These are phyloP conservation scores for Corythaixoides concolor DNA, from an alignment of 2,113 vertebrate species.

Conservation along the genomic window DNA sequence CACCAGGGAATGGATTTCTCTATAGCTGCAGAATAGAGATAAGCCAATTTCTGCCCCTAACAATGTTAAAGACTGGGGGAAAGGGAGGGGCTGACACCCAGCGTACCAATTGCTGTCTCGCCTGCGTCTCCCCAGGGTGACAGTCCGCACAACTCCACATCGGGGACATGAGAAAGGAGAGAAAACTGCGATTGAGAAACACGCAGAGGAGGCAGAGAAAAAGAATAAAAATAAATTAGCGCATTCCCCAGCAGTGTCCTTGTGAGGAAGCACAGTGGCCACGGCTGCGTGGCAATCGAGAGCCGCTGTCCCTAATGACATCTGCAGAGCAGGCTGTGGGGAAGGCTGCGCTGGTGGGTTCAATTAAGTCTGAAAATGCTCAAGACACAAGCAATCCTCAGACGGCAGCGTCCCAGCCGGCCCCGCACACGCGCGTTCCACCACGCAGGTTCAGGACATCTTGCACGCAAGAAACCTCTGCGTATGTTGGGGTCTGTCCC, in stretches of 20 bases:
- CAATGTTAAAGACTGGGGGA: not conserved
- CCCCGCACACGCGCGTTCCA: not conserved
- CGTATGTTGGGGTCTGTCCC: not conserved
- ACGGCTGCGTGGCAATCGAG: not conserved
- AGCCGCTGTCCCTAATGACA: not conserved
- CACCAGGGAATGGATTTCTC: not conserved
- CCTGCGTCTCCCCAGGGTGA: not conserved
- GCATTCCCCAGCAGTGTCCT: not conserved
- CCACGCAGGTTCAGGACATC: not conserved
- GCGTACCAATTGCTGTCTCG: not conserved
- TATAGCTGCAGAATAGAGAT: constrained; percentile 35
- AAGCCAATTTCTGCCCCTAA: constrained; percentile 21
- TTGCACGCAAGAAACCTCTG: accelerated
- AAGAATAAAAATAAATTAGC: not conserved
- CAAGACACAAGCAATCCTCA: not conserved
- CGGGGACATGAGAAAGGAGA: not conserved
- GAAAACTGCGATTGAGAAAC: not conserved
- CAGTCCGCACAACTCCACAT: not conserved
- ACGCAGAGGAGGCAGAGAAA: not conserved
- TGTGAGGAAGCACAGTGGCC: accelerated
- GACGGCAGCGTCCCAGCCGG: not conserved
- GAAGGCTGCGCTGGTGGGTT: not conserved
- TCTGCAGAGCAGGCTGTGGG: constrained; percentile 34
- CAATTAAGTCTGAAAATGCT: constrained; percentile 4
- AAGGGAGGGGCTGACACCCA: not conserved